A percentile compares a stretch with the other conserved stretches of the same genome.
Conservation (phyloP, 2,888 invertebrate genomes). For the Leptopilina myrica region DNA sequence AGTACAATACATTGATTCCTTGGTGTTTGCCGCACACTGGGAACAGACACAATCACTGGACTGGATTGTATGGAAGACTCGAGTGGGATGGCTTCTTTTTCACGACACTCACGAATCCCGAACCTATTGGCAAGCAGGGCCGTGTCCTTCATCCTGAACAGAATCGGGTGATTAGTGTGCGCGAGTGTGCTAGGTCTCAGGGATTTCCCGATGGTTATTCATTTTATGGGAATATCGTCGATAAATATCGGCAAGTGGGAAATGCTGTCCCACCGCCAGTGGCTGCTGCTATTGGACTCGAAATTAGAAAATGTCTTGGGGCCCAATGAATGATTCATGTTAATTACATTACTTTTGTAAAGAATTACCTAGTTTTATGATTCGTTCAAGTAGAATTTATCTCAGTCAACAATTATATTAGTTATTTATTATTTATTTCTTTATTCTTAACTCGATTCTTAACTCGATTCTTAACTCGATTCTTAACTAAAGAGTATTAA, state of each 20-base stretch:
- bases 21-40: conserved; percentile 94
- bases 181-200: conserved; percentile 92
- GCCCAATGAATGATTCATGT: too few species aligned
- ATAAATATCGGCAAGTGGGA: conserved; percentile 90
- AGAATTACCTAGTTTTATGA: too few species aligned
- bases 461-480: too few species aligned
- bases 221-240: conserved; percentile 86
- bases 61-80: conserved; percentile 89
- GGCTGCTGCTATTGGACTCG: conserved; percentile 85
- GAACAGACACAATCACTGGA: conserved; percentile 91
- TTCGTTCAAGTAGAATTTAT: too few species aligned
- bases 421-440: too few species aligned
- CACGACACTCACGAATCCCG: conserved; percentile 91
- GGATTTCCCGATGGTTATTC: conserved; percentile 88
- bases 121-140: conserved; percentile 92
- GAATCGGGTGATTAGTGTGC: conserved; percentile 88
- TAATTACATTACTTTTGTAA: too few species aligned
- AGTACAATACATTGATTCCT: conserved; percentile 90
- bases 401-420: too few species aligned
- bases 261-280: conserved; percentile 93
- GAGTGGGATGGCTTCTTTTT: conserved; percentile 92
- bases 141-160: conserved; percentile 90
- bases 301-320: conserved; percentile 79
- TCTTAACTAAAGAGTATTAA: too few species aligned
- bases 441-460: too few species aligned